phyloP scores from a whole-genome alignment of 2,888 invertebrate species.

The Criorhina ranunculi region DNA sequence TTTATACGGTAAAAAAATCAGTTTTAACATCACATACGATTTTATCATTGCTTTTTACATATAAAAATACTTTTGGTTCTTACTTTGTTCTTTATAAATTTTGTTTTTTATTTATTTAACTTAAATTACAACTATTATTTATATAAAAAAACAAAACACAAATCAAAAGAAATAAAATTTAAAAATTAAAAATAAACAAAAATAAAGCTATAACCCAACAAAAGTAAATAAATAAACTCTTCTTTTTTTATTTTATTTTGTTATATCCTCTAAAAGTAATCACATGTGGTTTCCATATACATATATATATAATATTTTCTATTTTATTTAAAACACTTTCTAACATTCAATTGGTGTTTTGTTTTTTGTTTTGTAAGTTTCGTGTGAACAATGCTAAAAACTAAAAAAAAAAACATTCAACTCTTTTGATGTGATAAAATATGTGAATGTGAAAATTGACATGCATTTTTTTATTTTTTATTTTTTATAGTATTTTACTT shows the following conservation, averaged over 20 bases:
- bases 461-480: constrained; percentile 47
- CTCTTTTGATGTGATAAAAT: constrained; percentile 32
- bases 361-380: too few relatives aligned
- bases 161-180: background rate
- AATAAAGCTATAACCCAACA: background rate
- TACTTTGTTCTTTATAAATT: constrained; percentile 54
- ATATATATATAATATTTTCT: constrained; percentile 12
- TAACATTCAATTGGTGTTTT: constrained; percentile 32
- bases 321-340: constrained; percentile 9
- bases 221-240: constrained; percentile 33
- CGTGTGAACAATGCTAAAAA: constrained; percentile 30
- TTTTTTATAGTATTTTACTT: too few relatives aligned
- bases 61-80: constrained; percentile 75
- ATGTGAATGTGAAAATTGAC: constrained; percentile 70
- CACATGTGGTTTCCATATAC: constrained; percentile 67
- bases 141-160: constrained; percentile 4
- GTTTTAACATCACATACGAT: constrained; percentile 76
- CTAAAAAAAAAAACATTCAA: constrained; percentile 5
- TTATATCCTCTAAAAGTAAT: constrained; percentile 68
- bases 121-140: constrained; percentile 61
- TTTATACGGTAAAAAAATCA: constrained; percentile 72
- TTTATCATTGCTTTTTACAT: constrained; percentile 76
- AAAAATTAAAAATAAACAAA: constrained; percentile 8
- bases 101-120: constrained; percentile 56
- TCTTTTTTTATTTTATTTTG: constrained; percentile 14